Conservation (phyloP, 2,888 invertebrate genomes). For the Mystacides longicornis region DNA sequence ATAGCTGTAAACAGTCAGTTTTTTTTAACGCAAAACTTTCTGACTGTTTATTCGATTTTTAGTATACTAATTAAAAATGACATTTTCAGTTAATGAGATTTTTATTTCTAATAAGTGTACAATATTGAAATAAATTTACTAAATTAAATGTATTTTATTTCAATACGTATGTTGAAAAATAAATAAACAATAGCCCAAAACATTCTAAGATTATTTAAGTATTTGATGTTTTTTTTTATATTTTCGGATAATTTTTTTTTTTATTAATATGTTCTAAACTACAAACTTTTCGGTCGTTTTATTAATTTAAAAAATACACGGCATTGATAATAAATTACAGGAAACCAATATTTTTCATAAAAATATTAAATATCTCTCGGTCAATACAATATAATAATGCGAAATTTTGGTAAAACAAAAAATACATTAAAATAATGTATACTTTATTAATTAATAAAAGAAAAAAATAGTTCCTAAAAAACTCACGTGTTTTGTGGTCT, state of each 20-base stretch:
- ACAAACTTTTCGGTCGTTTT: slow-evolving; percentile 23
- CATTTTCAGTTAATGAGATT: slow-evolving; percentile 18
- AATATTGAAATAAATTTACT: slow-evolving; percentile 11
- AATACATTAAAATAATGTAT: not conserved
- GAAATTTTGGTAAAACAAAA: not conserved
- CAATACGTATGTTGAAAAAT: slow-evolving; percentile 21
- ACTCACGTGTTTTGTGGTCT: slow-evolving; percentile 10
- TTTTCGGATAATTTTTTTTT: slow-evolving; percentile 9
- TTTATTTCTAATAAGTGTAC: slow-evolving; percentile 18
- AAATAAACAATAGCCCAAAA: slow-evolving; percentile 51
- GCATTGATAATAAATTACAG: slow-evolving; percentile 8
- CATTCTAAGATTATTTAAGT: slow-evolving; percentile 26
- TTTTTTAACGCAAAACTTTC: too few species aligned
- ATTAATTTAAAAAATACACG: slow-evolving; percentile 21
- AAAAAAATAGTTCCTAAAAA: slow-evolving; percentile 20
- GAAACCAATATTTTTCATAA: slow-evolving; percentile 22
- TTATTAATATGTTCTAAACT: slow-evolving; percentile 8
- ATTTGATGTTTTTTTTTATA: slow-evolving; percentile 23
- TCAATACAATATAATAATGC: slow-evolving; percentile 16
- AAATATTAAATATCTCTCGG: slow-evolving; percentile 19
- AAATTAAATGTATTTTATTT: slow-evolving; percentile 8
- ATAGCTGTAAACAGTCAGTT: too few species aligned
- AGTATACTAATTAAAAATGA: not conserved
- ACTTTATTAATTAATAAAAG: slow-evolving; percentile 1
- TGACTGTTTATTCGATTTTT: slow-evolving; percentile 7